Evolutionary conservation across 1,140 invertebrate genomes (phyloP).

Genomic region (Drosophila teissieri): DNA sequence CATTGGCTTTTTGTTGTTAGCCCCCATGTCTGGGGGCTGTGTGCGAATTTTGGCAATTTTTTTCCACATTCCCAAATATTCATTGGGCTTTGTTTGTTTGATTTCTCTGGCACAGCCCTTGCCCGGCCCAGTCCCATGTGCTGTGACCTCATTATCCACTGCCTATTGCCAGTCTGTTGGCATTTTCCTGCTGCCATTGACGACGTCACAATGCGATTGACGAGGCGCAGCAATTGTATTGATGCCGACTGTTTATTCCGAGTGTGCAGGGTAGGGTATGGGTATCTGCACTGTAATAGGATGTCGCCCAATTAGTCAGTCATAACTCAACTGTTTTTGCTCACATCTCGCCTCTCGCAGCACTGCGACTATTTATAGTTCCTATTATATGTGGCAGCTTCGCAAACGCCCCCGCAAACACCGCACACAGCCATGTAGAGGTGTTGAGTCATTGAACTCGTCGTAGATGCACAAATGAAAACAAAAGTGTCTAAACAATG

Average conservation of each 20-base stretch:
- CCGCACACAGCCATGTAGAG: conserved; percentile 12
- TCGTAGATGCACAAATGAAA: conserved; percentile 20
- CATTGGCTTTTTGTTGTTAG: conserved; percentile 18
- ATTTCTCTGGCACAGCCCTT: conserved; percentile 50
- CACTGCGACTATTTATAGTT: conserved; percentile 33
- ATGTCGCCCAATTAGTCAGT: conserved; percentile 49
- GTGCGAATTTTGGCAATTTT: conserved; percentile 45
- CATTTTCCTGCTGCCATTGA: conserved; percentile 40
- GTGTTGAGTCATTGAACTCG: conserved; percentile 47
- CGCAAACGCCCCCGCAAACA: conserved; percentile 10
- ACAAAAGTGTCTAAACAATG: conserved; percentile 35
- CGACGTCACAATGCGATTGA: conserved; percentile 67
- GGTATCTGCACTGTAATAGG: conserved; percentile 39
- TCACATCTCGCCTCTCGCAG: conserved; percentile 12
- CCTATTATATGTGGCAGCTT: conserved; percentile 4
- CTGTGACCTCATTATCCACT: conserved; percentile 53
- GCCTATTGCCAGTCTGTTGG: conserved; percentile 24
- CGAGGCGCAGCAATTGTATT: conserved; percentile 30
- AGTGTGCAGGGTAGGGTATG: too few species aligned
- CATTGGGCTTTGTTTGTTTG: conserved; percentile 43
- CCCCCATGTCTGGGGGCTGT: not conserved
- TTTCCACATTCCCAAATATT: conserved; percentile 52
- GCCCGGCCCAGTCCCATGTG: conserved; percentile 50
- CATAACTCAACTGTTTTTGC: conserved; percentile 22
- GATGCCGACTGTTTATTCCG: conserved; percentile 6